Base-by-base conservation (phyloP, 2,888 invertebrate genomes). In the Cyaniris semiargus region DNA sequence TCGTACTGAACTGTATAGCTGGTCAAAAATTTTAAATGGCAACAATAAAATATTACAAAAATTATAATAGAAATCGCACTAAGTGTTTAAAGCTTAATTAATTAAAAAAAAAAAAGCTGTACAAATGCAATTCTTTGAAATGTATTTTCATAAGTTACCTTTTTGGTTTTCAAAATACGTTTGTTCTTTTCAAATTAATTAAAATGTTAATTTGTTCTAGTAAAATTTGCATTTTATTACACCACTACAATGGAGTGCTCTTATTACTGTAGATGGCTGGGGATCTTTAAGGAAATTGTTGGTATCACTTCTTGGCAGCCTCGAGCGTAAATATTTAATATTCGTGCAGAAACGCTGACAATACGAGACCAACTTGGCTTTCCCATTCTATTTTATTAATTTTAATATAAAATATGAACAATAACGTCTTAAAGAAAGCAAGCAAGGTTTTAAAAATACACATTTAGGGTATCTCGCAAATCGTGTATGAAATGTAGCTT, bases 251-350 rank as follows among this genome's bases (percentile, higher is more conserved):
- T 74, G 53, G 27, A 74, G 44, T 74, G 74, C 53, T 74, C 48
- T 53, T 74, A 74, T 74, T 74, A 53, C 74, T 72, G 21, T 18
- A 74, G 74, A 27, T 74, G 23, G 74, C 74, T 53, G 18, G 27
- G 27, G 74, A 74, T 53, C 74, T 74, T 74, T 53, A 74, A 74
- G 74, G 53, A 74, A 74, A 74, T 74, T 74, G 74, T 74, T 74
- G 74, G 74, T 74, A 74, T 74, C 74, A 53, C 74, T 74, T 53
- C 74, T 74, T 74, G 74, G 74, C 74, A 74, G 74, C 53, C 74
- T 48, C 48, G 18, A 74, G 53, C 53, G 74, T 74, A 74, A 74
- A 74, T 74, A 74, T 74, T 74, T 74, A 74, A 74, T 74, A 53
- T 74, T 74, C 74, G 48, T 74, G 53, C 23, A 53, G 74, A 74